phyloP scores from a whole-genome alignment of 1,140 invertebrate species.

The Tetraneura akinire region DNA sequence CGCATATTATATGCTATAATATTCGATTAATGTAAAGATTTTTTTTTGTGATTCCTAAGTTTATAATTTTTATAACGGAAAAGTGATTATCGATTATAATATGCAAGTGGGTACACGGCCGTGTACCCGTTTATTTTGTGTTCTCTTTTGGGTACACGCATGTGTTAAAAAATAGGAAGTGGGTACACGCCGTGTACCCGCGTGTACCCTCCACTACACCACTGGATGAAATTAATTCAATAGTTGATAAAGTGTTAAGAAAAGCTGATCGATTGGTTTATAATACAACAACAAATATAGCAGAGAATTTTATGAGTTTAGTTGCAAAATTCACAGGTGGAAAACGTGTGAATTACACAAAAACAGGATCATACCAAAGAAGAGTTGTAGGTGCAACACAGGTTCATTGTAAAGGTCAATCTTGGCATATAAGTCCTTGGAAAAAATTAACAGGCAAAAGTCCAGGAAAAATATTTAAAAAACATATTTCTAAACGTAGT shows the following conservation, averaged over 20 bases:
- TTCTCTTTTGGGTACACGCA: too few species aligned
- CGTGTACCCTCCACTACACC: too few species aligned
- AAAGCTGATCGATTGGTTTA: slow-evolving; percentile 3
- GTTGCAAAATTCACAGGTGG: slow-evolving; percentile 7
- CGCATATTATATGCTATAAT: too few species aligned
- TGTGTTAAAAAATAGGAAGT: too few species aligned
- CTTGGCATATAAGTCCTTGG: slow-evolving; percentile 1
- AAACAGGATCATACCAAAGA: slow-evolving; percentile 9
- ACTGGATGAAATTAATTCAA: neutral
- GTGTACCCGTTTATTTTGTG: too few species aligned
- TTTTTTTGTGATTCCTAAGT: too few species aligned
- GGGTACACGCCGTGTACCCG: too few species aligned
- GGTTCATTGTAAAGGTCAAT: neutral
- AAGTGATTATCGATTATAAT: too few species aligned
- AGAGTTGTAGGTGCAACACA: slow-evolving; percentile 9
- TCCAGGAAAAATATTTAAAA: neutral
- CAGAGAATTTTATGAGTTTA: slow-evolving; percentile 8
- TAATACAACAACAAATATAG: slow-evolving; percentile 3
- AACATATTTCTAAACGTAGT: neutral
- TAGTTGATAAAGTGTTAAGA: neutral
- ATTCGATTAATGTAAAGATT: too few species aligned
- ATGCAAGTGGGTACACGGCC: too few species aligned
- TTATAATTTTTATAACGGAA: too few species aligned
- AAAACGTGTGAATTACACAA: neutral
- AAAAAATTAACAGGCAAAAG: slow-evolving; percentile 14